Conservation (phyloP, 2,888 invertebrate species). For the Drosophila ezoana region DNA sequence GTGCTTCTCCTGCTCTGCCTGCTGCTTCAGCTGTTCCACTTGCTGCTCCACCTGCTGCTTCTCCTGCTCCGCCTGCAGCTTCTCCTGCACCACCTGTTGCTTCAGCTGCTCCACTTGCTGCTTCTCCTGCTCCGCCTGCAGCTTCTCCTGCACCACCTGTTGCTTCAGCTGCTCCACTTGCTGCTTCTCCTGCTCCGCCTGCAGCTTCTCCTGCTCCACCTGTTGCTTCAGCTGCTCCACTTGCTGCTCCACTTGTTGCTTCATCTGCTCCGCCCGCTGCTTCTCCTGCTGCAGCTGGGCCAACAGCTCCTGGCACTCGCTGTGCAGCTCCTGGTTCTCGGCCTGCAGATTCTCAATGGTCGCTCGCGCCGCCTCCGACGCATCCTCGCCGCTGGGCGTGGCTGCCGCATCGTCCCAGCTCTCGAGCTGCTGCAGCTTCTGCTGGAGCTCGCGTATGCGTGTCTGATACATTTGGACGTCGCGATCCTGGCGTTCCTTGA, state of each 20-base stretch:
- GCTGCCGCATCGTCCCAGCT: slow-evolving; percentile 84
- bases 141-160: slow-evolving; percentile 51
- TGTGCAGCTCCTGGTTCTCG: slow-evolving; percentile 87
- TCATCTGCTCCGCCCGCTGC: slow-evolving; percentile 29
- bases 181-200: slow-evolving; percentile 5
- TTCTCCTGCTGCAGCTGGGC: slow-evolving; percentile 86
- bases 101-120: slow-evolving; percentile 10
- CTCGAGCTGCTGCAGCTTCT: slow-evolving; percentile 87
- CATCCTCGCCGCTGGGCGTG: not conserved
- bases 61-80: slow-evolving; percentile 86
- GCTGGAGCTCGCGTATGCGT: slow-evolving; percentile 89
- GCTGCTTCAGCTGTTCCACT: no score
- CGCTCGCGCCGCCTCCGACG: slow-evolving; percentile 1
- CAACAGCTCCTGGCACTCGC: slow-evolving; percentile 88
- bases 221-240: slow-evolving; percentile 81
- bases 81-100: no score
- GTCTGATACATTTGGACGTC: slow-evolving; percentile 90
- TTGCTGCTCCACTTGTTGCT: slow-evolving; percentile 75
- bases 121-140: slow-evolving; percentile 11
- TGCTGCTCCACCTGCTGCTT: slow-evolving; percentile 34
- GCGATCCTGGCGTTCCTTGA: slow-evolving; percentile 92
- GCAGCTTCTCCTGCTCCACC: slow-evolving; percentile 82
- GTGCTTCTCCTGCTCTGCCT: slow-evolving; percentile 15
- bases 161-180: slow-evolving; percentile 4
- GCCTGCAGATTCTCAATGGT: slow-evolving; percentile 86